Percentiles rank a stretch among this genome's conserved stretches.
Evolutionary conservation across 2,113 vertebrate species (phyloP).

Genomic region (Odobenus rosmarus): DNA sequence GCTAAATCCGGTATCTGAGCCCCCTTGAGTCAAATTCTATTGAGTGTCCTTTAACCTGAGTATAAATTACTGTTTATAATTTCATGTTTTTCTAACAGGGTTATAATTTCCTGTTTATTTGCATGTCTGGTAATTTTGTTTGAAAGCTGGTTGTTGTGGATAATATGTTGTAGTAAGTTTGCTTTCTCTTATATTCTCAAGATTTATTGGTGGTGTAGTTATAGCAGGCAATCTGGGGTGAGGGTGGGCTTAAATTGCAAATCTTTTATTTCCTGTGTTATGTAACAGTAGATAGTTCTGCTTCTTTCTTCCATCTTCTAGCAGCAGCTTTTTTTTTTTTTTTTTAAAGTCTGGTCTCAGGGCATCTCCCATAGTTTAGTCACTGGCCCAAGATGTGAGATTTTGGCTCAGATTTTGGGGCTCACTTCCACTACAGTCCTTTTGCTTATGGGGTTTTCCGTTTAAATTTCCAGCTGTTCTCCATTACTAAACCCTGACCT

Average conservation of each 20-base stretch:
- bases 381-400: background rate
- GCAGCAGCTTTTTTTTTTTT: background rate
- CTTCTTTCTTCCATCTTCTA: background rate
- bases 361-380: background rate
- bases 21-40: background rate
- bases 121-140: background rate
- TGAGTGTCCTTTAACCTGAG: background rate
- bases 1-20: background rate
- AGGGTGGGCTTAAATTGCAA: background rate
- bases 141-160: background rate
- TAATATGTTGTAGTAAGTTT: background rate
- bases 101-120: background rate
- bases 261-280: background rate
- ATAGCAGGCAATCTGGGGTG: background rate
- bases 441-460: background rate
- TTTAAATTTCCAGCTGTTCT: background rate
- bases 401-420: background rate
- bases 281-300: background rate
- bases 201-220: background rate
- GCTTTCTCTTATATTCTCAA: background rate
- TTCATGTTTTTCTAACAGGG: slow-evolving; percentile 9
- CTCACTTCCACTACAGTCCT: background rate
- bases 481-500: background rate
- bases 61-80: background rate
- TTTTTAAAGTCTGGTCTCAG: background rate